These are phyloP conservation scores for Pollenia amentaria DNA, from an alignment of 2,888 invertebrate genomes.

Conservation along the genomic window DNA sequence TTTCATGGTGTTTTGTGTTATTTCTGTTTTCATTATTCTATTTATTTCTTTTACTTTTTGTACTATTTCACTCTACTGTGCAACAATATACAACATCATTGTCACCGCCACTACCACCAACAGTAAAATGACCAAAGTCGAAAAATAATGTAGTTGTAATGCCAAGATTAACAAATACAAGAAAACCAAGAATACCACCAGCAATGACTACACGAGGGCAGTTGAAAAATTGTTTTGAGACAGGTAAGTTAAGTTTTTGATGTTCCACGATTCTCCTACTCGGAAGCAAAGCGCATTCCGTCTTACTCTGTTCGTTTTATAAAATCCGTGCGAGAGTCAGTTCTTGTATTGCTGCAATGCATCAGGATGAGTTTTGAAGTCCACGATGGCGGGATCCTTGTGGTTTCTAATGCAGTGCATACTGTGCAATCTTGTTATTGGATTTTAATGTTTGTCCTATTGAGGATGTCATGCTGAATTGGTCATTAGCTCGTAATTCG, in stretches of 20 bases:
- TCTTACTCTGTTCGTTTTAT: too few species aligned
- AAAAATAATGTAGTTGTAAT: conserved; percentile 54
- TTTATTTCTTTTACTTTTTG: conserved; percentile 1
- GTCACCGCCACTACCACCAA: conserved; percentile 36
- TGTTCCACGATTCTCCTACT: too few species aligned
- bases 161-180: conserved; percentile 43
- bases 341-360: too few species aligned
- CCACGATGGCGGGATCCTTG: too few species aligned
- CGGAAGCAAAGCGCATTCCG: too few species aligned
- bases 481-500: too few species aligned
- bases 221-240: neutral
- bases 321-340: too few species aligned
- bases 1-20: conserved; percentile 8
- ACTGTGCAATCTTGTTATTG: too few species aligned
- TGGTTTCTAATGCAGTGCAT: too few species aligned
- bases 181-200: conserved; percentile 15
- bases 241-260: neutral
- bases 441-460: too few species aligned
- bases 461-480: too few species aligned
- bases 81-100: conserved; percentile 21
- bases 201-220: neutral
- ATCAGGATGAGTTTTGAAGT: too few species aligned
- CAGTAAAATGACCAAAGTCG: conserved; percentile 53
- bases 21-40: conserved; percentile 32
- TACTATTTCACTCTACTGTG: neutral